Evolutionary conservation across 2,888 invertebrate genomes (phyloP).

Genomic region (Frankliniella intonsa): DNA sequence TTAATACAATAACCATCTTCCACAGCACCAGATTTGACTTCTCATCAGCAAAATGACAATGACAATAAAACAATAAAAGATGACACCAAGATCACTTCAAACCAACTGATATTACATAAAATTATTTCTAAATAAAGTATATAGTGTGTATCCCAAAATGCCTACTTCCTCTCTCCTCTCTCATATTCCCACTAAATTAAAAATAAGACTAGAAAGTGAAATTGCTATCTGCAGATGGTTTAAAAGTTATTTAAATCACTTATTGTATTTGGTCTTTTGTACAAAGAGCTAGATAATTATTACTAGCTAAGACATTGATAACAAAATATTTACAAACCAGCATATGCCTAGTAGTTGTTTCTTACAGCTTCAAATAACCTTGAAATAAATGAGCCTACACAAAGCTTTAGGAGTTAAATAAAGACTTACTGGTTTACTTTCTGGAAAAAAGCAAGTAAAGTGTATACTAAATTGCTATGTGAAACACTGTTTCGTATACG

Average conservation of each 20-base stretch:
- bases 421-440: background rate
- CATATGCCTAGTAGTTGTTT: background rate
- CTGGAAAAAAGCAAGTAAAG: constrained; percentile 7
- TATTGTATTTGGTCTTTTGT: constrained; percentile 25
- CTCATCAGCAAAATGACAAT: background rate
- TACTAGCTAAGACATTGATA: background rate
- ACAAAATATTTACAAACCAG: constrained; percentile 13
- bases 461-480: background rate
- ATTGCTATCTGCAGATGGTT: constrained; percentile 15
- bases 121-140: background rate
- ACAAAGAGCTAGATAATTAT: background rate
- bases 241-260: constrained; percentile 15
- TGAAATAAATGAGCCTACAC: background rate
- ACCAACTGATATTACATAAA: background rate
- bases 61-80: background rate
- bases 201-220: constrained; percentile 23
- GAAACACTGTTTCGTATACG: background rate
- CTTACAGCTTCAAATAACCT: background rate
- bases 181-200: background rate
- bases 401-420: background rate
- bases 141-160: background rate
- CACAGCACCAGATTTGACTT: constrained; percentile 5
- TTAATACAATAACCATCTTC: background rate
- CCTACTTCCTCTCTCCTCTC: constrained; percentile 2
- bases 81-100: background rate